These are phyloP conservation scores for Lampris megalopsis DNA, from an alignment of 2,113 vertebrate genomes.

Conservation along the genomic window DNA sequence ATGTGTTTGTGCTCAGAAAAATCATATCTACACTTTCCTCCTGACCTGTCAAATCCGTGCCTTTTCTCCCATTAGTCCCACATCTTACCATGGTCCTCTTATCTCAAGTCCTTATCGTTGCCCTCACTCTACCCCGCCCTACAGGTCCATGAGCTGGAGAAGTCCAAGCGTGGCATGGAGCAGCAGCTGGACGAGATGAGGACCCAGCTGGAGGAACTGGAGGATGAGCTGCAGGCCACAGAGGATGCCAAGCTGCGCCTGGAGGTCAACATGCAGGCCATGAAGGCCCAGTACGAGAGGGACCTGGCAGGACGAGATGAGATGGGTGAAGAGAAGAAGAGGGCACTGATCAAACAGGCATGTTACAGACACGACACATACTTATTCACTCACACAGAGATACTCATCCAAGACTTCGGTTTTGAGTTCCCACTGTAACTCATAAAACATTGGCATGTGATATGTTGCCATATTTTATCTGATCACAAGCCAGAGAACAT, in stretches of 20 bases:
- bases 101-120: not conserved
- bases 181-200: slow-evolving; percentile 98
- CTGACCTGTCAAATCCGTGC: not conserved
- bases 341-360: slow-evolving; percentile 93
- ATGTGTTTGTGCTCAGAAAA: not conserved
- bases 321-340: slow-evolving; percentile 97
- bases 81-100: not conserved
- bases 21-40: too few species aligned
- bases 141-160: slow-evolving; percentile 98
- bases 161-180: slow-evolving; percentile 92
- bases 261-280: slow-evolving; percentile 98
- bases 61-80: not conserved
- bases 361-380: slow-evolving; percentile 41
- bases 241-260: slow-evolving; percentile 96
- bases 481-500: too few species aligned
- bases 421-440: too few species aligned
- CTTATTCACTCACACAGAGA: accelerated
- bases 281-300: slow-evolving; percentile 95
- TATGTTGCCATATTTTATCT: too few species aligned
- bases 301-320: slow-evolving; percentile 94
- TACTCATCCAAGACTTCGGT: too few species aligned
- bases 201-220: slow-evolving; percentile 96
- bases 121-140: not conserved
- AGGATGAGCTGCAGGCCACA: slow-evolving; percentile 96
- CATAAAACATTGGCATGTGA: too few species aligned